Conservation (phyloP, 1,140 invertebrate species). For the Drosophila suzukii region DNA sequence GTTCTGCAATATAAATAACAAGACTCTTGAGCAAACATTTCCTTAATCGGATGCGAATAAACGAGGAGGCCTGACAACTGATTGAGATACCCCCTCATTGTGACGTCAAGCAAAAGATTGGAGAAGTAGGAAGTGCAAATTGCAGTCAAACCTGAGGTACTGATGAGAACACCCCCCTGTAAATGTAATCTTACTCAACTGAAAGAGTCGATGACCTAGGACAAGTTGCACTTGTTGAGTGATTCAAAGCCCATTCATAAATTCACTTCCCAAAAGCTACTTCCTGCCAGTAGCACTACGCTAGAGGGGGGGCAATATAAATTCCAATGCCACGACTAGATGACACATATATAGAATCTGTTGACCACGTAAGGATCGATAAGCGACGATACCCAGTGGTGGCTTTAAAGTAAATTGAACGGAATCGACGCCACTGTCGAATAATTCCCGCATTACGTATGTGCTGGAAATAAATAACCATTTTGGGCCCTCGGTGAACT, state of each 20-base stretch:
- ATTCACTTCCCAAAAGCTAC: conserved; percentile 50
- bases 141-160: neutral
- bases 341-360: conserved; percentile 57
- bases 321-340: conserved; percentile 43
- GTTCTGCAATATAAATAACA: conserved; percentile 18
- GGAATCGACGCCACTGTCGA: conserved; percentile 12
- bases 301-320: conserved; percentile 59
- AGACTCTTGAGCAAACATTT: conserved; percentile 31
- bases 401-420: conserved; percentile 57
- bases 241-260: conserved; percentile 67
- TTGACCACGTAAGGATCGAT: conserved; percentile 30
- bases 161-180: conserved; percentile 1
- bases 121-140: neutral
- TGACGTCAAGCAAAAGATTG: conserved; percentile 32
- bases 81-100: conserved; percentile 11
- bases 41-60: conserved; percentile 33
- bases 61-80: conserved; percentile 27
- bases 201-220: conserved; percentile 47
- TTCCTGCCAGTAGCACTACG: conserved; percentile 44
- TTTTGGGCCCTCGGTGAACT: conserved; percentile 38
- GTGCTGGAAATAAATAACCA: conserved; percentile 52
- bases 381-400: conserved; percentile 38
- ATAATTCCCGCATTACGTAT: conserved; percentile 59
- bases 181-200: conserved; percentile 15
- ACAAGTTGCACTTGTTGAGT: conserved; percentile 37